A percentile compares a stretch with the other conserved stretches of the same genome.
Conservation (phyloP, 2,888 invertebrate species). For the Eupithecia abbreviata region DNA sequence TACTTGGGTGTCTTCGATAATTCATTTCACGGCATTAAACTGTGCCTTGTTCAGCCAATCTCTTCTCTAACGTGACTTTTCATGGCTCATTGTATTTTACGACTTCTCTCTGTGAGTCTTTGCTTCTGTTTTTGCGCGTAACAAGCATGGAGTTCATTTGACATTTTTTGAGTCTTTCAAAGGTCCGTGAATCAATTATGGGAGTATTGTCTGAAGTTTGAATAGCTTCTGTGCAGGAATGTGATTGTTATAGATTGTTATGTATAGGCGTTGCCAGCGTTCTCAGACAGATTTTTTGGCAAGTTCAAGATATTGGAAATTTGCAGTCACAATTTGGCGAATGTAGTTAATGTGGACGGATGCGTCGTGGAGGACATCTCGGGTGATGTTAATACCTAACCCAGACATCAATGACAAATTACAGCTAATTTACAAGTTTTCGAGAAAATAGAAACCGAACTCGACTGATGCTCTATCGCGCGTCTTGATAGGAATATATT, state of each 20-base stretch:
- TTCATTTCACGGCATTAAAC: constrained; percentile 71
- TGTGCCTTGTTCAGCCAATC: constrained; percentile 56
- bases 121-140: constrained; percentile 21
- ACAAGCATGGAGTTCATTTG: constrained; percentile 22
- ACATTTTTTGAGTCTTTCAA: constrained; percentile 3
- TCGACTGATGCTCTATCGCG: no score
- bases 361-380: constrained; percentile 5
- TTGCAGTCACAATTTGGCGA: neutral
- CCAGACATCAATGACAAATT: neutral
- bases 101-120: constrained; percentile 44
- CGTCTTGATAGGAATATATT: neutral
- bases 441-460: neutral
- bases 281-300: constrained; percentile 11
- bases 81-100: constrained; percentile 58
- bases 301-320: constrained; percentile 8
- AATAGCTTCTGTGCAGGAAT: constrained; percentile 30
- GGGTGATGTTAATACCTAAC: neutral
- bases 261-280: neutral
- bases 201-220: constrained; percentile 23
- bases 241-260: constrained; percentile 8
- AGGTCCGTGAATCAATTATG: constrained; percentile 19
- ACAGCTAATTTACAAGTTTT: neutral
- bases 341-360: neutral
- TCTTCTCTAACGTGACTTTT: constrained; percentile 56
- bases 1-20: constrained; percentile 72